These are phyloP conservation scores for Zaprionus kolodkinae DNA, from an alignment of 1,140 invertebrate genomes.

Conservation along the genomic window DNA sequence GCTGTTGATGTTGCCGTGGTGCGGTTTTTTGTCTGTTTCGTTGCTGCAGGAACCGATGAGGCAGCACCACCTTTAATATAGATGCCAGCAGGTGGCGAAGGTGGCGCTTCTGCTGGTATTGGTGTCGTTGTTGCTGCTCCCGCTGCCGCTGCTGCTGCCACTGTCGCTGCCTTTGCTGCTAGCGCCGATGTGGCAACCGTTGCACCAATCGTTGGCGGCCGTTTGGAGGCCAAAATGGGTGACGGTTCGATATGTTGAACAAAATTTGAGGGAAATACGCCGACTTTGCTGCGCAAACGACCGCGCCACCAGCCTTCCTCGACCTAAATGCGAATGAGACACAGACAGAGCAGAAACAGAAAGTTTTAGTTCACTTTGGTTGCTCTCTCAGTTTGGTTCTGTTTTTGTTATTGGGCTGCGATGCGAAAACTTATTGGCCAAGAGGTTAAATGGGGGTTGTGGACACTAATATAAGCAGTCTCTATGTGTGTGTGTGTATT, in stretches of 20 bases:
- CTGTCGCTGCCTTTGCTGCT: slow-evolving; percentile 49
- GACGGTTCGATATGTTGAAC: slow-evolving; percentile 88
- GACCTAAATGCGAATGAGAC: slow-evolving; percentile 75
- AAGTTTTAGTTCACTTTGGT: slow-evolving; percentile 17
- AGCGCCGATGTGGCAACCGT: slow-evolving; percentile 57
- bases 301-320: slow-evolving; percentile 97
- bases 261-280: slow-evolving; percentile 97
- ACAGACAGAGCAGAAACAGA: slow-evolving; percentile 40
- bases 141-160: slow-evolving; percentile 24
- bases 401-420: slow-evolving; percentile 27
- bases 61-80: neutral
- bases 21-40: slow-evolving; percentile 69
- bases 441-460: slow-evolving; percentile 76
- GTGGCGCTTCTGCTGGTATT: slow-evolving; percentile 24
- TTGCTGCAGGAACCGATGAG: slow-evolving; percentile 27
- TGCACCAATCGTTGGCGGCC: slow-evolving; percentile 77
- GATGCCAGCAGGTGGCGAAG: neutral
- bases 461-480: slow-evolving; percentile 4
- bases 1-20: slow-evolving; percentile 50
- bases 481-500: neutral
- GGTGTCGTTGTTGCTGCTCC: slow-evolving; percentile 18
- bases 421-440: slow-evolving; percentile 60
- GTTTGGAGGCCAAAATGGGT: slow-evolving; percentile 78
- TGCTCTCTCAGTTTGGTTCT: neutral
- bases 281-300: slow-evolving; percentile 89